These are phyloP conservation scores for Zosterops japonicus DNA, from an alignment of 2,113 vertebrate genomes.

Conservation along the genomic window DNA sequence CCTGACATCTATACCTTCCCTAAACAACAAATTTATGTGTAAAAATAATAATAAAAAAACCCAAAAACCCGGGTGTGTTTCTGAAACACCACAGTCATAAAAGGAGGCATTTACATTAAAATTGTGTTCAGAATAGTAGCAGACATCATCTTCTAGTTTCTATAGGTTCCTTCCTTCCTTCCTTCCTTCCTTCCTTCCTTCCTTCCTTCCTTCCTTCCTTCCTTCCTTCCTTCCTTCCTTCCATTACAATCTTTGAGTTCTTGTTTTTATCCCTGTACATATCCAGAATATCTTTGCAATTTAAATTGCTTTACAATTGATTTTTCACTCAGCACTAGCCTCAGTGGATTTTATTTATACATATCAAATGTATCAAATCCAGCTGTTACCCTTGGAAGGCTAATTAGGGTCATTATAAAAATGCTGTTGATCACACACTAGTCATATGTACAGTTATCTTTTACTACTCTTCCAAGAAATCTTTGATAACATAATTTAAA, in stretches of 20 bases:
- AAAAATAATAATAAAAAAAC: neutral
- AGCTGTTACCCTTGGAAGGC: neutral
- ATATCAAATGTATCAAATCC: neutral
- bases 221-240: too few species aligned
- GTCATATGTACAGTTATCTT: neutral
- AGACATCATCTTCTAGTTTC: neutral
- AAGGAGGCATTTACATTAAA: neutral
- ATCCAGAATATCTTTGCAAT: neutral
- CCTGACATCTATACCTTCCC: neutral
- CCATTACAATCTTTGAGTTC: neutral
- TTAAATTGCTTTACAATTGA: neutral
- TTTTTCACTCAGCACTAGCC: neutral
- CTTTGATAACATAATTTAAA: neutral
- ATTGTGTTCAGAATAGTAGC: neutral
- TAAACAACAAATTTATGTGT: neutral
- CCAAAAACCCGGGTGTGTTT: neutral
- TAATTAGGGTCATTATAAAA: neutral
- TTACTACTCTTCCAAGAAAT: neutral
- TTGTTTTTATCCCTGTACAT: neutral
- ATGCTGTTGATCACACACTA: accelerated
- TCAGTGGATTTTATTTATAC: neutral
- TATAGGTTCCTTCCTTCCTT: neutral
- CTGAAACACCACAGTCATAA: neutral
- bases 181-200: too few species aligned
- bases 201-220: too few species aligned